A percentile compares a stretch with the other conserved stretches of the same genome.
These are phyloP conservation scores for Laothoe populi DNA, from an alignment of 2,888 invertebrate species.

Conservation along the genomic window DNA sequence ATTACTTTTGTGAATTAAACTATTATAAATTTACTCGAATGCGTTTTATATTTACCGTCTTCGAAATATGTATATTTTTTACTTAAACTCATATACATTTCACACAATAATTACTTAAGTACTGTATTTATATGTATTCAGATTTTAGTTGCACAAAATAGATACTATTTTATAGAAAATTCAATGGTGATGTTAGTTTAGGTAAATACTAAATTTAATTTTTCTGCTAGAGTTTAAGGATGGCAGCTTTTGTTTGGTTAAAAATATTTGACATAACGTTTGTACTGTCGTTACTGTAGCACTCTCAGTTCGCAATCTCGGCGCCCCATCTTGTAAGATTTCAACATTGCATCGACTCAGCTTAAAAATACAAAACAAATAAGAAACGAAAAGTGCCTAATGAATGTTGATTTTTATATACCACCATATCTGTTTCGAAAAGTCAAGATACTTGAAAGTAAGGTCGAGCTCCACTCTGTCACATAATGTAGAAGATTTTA, in stretches of 20 bases:
- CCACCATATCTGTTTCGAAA: constrained; percentile 57
- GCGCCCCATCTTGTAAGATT: constrained; percentile 69
- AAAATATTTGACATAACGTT: constrained; percentile 43
- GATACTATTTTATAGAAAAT: too few species aligned
- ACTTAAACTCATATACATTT: too few species aligned
- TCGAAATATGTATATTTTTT: too few species aligned
- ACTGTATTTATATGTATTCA: too few species aligned
- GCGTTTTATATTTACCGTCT: too few species aligned
- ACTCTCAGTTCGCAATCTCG: constrained; percentile 70
- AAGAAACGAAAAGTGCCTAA: constrained; percentile 61
- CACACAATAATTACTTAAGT: too few species aligned
- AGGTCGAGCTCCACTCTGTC: constrained; percentile 62
- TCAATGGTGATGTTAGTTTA: not conserved
- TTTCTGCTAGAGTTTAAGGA: too few species aligned
- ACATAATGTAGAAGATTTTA: constrained; percentile 73
- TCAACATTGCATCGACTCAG: constrained; percentile 64
- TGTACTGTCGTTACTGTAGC: constrained; percentile 62
- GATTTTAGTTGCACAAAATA: too few species aligned
- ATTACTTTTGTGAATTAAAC: not conserved
- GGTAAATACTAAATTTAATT: not conserved
- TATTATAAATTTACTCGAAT: not conserved
- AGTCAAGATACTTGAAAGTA: constrained; percentile 58
- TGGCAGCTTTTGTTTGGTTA: not conserved
- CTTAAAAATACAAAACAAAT: constrained; percentile 67
- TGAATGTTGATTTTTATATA: constrained; percentile 71